Evolutionary conservation across 2,797 vertebrate species (phyloP).

Genomic region (Sus cebifrons): DNA sequence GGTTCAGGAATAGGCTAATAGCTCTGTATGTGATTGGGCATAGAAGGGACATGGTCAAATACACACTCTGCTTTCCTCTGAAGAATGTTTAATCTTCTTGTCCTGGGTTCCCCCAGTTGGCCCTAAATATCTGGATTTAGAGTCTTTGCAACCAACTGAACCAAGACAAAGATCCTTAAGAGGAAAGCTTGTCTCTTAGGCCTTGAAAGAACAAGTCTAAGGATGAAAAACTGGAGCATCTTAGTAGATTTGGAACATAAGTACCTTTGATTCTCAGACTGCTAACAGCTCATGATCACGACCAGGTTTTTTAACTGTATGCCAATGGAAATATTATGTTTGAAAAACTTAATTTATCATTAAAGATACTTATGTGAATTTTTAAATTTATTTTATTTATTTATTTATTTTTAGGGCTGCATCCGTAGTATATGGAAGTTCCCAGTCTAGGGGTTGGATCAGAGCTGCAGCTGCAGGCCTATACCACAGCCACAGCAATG

Average conservation of each 20-base stretch:
- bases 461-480: no score
- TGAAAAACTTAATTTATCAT: not conserved
- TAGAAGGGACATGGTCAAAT: not conserved
- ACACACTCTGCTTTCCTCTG: not conserved
- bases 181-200: not conserved
- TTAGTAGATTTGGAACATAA: slow-evolving; percentile 1
- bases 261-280: not conserved
- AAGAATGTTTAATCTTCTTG: slow-evolving; percentile 14
- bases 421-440: no score
- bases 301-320: not conserved
- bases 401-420: no score
- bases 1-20: not conserved
- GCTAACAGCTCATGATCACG: not conserved
- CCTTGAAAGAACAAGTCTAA: slow-evolving; percentile 25
- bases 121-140: not conserved
- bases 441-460: no score
- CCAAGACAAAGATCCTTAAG: not conserved
- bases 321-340: slow-evolving; percentile 5
- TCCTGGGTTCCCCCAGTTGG: slow-evolving; percentile 5
- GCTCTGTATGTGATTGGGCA: not conserved
- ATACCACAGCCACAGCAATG: no score
- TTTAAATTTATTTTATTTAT: no score
- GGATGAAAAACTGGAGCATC: not conserved
- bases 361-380: not conserved
- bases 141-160: not conserved